Evolutionary conservation across 2,888 invertebrate species (phyloP).

Genomic region (Thelaira solivaga): DNA sequence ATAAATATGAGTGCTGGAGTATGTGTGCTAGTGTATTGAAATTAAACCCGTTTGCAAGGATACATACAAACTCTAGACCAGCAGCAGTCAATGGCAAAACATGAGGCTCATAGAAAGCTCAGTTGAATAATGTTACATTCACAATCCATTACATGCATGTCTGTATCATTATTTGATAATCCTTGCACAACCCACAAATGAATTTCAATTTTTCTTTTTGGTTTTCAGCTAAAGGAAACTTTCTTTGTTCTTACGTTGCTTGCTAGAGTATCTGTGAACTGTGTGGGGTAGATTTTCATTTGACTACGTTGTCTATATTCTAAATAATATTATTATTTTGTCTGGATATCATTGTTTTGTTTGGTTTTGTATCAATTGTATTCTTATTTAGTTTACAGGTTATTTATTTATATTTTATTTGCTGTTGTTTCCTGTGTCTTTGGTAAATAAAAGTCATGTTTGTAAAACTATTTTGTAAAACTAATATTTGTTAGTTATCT

Average conservation of each 20-base stretch:
- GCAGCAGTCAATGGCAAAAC: no score
- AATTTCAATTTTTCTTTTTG: constrained; percentile 12
- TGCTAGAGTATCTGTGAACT: not conserved
- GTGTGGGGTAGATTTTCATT: not conserved
- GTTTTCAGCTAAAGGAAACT: not conserved
- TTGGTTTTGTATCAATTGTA: constrained; percentile 30
- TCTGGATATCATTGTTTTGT: constrained; percentile 26
- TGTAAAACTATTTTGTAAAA: constrained; percentile 25
- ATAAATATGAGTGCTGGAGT: not conserved
- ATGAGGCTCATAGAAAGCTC: no score
- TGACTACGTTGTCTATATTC: not conserved
- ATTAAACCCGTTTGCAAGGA: not conserved
- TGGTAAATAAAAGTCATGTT: constrained; percentile 40
- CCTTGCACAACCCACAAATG: constrained; percentile 38
- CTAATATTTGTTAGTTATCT: constrained; percentile 39
- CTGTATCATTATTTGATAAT: constrained; percentile 55
- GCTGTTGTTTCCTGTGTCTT: constrained; percentile 3
- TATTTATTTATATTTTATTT: constrained; percentile 40
- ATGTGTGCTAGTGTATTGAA: no score
- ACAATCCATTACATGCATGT: constrained; percentile 21
- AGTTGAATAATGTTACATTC: no score
- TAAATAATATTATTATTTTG: constrained; percentile 7
- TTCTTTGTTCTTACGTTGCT: constrained; percentile 9
- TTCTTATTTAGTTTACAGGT: constrained; percentile 40
- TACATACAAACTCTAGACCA: not conserved